Conservation (phyloP, 2,113 vertebrate species). For the Felis catus region F.catus_Fca126_mat1.0 CM031419.1:163604501-163605000, state of each 20-base stretch:
- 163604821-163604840: neutral
- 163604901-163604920: neutral
- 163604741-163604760: neutral
- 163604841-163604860: neutral
- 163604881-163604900: neutral
- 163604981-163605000: neutral
- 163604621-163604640: neutral
- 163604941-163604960: neutral
- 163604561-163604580: neutral
- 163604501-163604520: neutral
- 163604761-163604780: neutral
- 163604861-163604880: neutral
- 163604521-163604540: neutral
- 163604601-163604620: neutral
- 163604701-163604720: neutral
- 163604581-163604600: neutral
- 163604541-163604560: neutral
- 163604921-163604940: neutral
- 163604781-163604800: neutral
- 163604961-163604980: neutral
- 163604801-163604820: neutral
- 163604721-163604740: neutral
- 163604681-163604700: neutral
- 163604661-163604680: neutral
- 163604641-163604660: neutral